A percentile compares a stretch with the other conserved stretches of the same genome.
Conservation (phyloP, 2,888 invertebrate genomes). For the Apamea epomidion region DNA sequence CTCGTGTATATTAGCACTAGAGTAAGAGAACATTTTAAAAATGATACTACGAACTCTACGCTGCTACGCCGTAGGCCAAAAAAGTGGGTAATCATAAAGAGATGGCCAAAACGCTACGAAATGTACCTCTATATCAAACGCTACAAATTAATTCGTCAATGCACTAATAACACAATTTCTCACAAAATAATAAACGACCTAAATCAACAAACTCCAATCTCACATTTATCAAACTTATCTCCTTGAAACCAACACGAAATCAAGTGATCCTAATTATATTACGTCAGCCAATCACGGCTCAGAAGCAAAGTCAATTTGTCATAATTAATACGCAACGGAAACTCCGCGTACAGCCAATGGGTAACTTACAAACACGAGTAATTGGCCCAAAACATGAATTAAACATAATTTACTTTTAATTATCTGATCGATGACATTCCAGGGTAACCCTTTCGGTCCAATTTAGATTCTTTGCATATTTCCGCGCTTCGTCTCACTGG, state of each 20-base stretch:
- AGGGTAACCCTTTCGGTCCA: constrained; percentile 77
- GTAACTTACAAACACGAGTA: constrained; percentile 60
- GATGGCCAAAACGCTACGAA: neutral
- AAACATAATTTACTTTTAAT: constrained; percentile 72
- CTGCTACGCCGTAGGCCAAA: neutral
- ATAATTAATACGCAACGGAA: constrained; percentile 69
- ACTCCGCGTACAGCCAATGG: constrained; percentile 46
- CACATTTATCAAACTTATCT: constrained; percentile 53
- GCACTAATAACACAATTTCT: constrained; percentile 31
- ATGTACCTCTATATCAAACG: neutral
- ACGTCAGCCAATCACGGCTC: constrained; percentile 50
- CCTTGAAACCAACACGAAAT: constrained; percentile 28
- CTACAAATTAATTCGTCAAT: constrained; percentile 28
- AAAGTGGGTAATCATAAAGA: neutral
- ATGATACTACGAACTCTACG: neutral
- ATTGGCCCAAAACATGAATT: constrained; percentile 75
- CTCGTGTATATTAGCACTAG: too few relatives aligned
- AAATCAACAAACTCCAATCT: constrained; percentile 15
- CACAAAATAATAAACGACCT: constrained; percentile 30
- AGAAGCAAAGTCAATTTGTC: constrained; percentile 69
- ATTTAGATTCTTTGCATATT: constrained; percentile 78
- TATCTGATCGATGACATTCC: constrained; percentile 77
- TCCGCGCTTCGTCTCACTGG: constrained; percentile 29
- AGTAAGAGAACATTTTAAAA: neutral
- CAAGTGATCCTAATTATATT: constrained; percentile 54